Conservation (phyloP, 2,113 vertebrate species). For the Catagonus wagneri region DNA sequence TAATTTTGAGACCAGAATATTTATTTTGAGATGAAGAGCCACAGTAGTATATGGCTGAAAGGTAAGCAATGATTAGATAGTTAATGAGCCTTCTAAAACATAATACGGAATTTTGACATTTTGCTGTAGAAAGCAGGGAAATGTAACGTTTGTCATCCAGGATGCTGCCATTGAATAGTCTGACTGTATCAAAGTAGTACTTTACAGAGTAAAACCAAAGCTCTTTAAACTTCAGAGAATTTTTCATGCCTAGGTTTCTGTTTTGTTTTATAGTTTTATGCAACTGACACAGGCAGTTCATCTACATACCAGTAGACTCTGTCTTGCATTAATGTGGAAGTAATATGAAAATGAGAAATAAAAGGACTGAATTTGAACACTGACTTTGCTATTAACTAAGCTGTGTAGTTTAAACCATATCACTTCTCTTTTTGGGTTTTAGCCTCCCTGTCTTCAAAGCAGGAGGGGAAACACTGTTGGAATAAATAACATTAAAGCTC, state of each 20-base stretch:
- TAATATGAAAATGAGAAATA: background rate
- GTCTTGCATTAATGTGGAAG: background rate
- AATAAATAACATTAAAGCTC: background rate
- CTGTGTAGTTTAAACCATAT: background rate
- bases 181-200: background rate
- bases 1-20: background rate
- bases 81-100: background rate
- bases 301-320: background rate
- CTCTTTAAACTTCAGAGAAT: background rate
- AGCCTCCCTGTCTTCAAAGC: background rate
- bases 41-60: too few species aligned
- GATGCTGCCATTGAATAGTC: background rate
- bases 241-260: background rate
- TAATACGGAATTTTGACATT: background rate
- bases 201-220: background rate
- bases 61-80: background rate
- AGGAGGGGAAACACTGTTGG: background rate
- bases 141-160: background rate
- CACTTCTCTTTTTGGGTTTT: background rate
- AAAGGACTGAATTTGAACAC: background rate
- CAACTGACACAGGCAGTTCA: background rate
- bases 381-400: background rate
- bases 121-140: background rate
- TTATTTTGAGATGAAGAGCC: background rate
- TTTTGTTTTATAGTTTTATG: conserved; percentile 4